These are phyloP conservation scores for Drosophila ironensis DNA, from an alignment of 1,140 invertebrate species.

Conservation along the genomic window DNA sequence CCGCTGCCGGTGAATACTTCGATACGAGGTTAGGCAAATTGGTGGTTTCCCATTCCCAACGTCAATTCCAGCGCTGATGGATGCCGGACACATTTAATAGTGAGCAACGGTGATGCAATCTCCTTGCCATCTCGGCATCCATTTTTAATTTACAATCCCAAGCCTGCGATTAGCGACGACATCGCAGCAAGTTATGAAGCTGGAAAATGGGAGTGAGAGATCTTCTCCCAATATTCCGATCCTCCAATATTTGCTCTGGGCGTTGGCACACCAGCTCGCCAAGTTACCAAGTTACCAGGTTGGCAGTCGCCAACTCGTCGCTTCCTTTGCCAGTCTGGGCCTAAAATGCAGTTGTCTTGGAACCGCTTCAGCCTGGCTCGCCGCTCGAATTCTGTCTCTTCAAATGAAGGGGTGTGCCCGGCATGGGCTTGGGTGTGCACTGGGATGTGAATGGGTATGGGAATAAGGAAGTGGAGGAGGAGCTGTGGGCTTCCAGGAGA, in stretches of 20 bases:
- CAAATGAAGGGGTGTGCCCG: slow-evolving; percentile 51
- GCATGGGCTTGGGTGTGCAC: slow-evolving; percentile 6
- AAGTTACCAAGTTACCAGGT: slow-evolving; percentile 12
- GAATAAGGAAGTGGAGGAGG: slow-evolving; percentile 6
- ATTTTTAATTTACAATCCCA: slow-evolving; percentile 49
- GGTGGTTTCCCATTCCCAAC: slow-evolving; percentile 43
- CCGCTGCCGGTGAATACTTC: neutral
- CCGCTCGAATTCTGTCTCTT: slow-evolving; percentile 4
- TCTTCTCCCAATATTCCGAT: slow-evolving; percentile 19
- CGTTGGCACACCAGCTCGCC: slow-evolving; percentile 41
- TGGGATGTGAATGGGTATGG: neutral
- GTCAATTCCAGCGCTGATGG: slow-evolving; percentile 15
- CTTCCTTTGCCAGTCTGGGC: slow-evolving; percentile 18
- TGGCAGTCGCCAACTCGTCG: slow-evolving; percentile 10
- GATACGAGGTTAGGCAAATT: slow-evolving; percentile 48
- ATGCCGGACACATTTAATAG: slow-evolving; percentile 53
- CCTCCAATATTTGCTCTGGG: slow-evolving; percentile 72
- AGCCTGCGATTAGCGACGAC: slow-evolving; percentile 57
- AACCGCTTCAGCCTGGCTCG: slow-evolving; percentile 3
- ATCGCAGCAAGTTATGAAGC: slow-evolving; percentile 51
- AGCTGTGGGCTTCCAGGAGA: neutral
- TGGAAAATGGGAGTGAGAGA: neutral
- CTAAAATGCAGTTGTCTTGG: slow-evolving; percentile 67
- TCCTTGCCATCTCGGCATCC: slow-evolving; percentile 23
- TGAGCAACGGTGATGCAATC: slow-evolving; percentile 57